phyloP scores from a whole-genome alignment of 2,113 vertebrate species.

The Phalacrocorax aristotelis region DNA sequence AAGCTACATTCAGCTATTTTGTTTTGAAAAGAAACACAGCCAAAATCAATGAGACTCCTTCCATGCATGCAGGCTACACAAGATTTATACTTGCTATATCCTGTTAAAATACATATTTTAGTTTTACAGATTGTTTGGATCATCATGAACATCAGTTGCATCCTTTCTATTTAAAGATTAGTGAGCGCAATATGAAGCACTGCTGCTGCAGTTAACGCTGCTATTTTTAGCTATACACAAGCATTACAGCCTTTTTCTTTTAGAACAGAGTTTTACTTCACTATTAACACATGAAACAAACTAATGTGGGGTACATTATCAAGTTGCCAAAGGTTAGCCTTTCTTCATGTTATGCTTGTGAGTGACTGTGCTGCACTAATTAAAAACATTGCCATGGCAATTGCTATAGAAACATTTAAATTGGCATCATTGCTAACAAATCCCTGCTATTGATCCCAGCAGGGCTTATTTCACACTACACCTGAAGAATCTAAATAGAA shows the following conservation, averaged over 20 bases:
- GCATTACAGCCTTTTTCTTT: not conserved
- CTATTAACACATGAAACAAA: slow-evolving; percentile 21
- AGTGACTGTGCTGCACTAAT: slow-evolving; percentile 48
- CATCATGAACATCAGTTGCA: not conserved
- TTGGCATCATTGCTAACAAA: slow-evolving; percentile 58
- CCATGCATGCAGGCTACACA: not conserved
- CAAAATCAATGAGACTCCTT: not conserved
- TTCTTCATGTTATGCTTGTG: not conserved
- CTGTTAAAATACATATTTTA: not conserved
- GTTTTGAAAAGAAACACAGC: not conserved
- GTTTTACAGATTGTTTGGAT: not conserved
- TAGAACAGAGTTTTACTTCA: not conserved
- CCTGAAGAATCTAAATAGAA: slow-evolving; percentile 48
- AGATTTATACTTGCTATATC: not conserved
- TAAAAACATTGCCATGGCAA: slow-evolving; percentile 70
- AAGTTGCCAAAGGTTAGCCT: slow-evolving; percentile 32
- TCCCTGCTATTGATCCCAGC: slow-evolving; percentile 41
- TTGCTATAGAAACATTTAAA: slow-evolving; percentile 72
- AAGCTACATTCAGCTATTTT: not conserved
- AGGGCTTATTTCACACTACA: slow-evolving; percentile 25
- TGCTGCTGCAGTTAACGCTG: not conserved
- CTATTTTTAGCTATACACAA: not conserved
- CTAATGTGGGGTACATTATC: slow-evolving; percentile 8
- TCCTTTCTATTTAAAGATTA: not conserved
- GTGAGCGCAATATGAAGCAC: not conserved